Conservation (phyloP, 1,140 invertebrate species). For the Ceratosolen solmsi region DNA sequence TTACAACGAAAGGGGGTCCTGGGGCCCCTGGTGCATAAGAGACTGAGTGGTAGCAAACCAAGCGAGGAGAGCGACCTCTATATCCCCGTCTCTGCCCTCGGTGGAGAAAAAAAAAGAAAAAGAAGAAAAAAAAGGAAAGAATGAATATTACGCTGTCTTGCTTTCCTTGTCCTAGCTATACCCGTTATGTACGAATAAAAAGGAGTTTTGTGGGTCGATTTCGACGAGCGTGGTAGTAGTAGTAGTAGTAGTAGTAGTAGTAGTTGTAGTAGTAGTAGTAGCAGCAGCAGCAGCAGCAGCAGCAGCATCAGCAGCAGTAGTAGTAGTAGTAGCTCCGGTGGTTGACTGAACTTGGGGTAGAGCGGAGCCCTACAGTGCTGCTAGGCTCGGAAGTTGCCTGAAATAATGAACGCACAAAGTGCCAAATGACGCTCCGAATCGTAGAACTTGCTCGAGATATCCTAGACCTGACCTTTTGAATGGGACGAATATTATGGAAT, state of each 20-base stretch:
- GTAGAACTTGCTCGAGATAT: neutral
- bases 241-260: no score
- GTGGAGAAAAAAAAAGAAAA: no score
- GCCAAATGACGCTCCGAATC: neutral
- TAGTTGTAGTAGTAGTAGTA: no score
- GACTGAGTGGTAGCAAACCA: no score
- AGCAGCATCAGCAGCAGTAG: no score
- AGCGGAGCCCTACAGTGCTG: no score
- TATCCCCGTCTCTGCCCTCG: neutral
- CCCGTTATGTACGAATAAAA: conserved; percentile 20
- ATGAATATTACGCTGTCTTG: neutral
- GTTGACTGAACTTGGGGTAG: no score
- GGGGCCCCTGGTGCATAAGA: no score
- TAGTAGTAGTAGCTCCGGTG: no score
- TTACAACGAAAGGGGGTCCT: neutral
- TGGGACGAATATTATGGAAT: neutral
- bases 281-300: no score
- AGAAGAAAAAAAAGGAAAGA: neutral
- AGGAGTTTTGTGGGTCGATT: conserved; percentile 12
- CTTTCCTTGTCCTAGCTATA: neutral
- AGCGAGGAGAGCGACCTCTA: neutral
- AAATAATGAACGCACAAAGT: conserved; percentile 36
- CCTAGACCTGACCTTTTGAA: neutral
- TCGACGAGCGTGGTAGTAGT: neutral
- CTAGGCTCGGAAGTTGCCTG: neutral